Evolutionary conservation across 2,113 vertebrate species (phyloP), one percentile per base, ranked within the genome.

Genomic region (Haemorhous mexicanus): DNA sequence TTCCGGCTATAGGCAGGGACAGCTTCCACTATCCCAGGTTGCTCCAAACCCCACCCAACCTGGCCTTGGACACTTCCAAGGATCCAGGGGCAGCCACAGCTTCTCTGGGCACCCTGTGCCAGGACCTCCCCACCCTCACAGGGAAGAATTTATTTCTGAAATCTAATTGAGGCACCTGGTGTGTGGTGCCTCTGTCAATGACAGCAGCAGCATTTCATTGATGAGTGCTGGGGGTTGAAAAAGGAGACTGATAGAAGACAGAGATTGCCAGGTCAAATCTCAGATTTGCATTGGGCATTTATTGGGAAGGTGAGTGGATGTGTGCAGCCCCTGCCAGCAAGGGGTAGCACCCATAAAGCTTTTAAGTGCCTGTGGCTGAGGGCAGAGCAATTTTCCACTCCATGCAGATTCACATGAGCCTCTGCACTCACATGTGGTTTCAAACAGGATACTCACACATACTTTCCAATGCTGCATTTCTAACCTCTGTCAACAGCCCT

Each of bases 371-470:
- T 91, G 75, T 26, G 47, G 53, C 26, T 84, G 49, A 92, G 62
- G 88, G 76, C 89, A 87, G 78, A 90, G 90, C 47, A 50, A 94
- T 94, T 97, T 97, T 96, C 95, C 93, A 93, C 73, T 84, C 88
- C 86, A 76, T 16, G 23, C 41, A 94, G 91, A 70, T 84, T 95
- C 53, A 77, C 43, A 93, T n/a, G 94, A 91, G 26, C 50, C 35
- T 58, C 52, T 6, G 32, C 19, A 43, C 35, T 95, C 59, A 50
- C 68, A 75, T 95, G 96, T 94, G 93, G 97, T 96, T 96, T 97
- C 47, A 68, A 91, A 97, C 95, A 97, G 96, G 97, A 97, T 95
- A 94, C 93, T 75, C 94, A 86, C 87, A 94, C 53, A 4, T 74
- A 97, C 62, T 97, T 97, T 97, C 95, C 95, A 97, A 24, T 47